Evolutionary conservation across 1,140 invertebrate genomes (phyloP).

Genomic region (Aleiodes sp.): DNA sequence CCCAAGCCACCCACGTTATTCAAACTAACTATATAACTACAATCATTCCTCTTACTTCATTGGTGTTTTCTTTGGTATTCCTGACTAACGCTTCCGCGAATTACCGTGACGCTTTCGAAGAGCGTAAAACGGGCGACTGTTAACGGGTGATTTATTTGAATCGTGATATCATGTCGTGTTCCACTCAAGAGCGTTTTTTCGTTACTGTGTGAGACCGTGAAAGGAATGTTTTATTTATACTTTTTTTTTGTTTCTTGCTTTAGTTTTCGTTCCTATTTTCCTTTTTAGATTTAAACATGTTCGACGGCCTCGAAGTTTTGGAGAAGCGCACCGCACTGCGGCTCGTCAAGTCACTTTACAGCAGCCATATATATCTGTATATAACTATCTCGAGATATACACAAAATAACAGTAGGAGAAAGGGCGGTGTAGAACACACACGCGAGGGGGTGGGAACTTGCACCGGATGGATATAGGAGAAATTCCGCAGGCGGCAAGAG

Average conservation of each 20-base stretch:
- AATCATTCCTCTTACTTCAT: constrained; percentile 13
- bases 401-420: constrained; percentile 4
- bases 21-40: not conserved
- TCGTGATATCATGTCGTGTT: too few relatives aligned
- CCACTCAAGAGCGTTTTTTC: too few relatives aligned
- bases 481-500: constrained; percentile 35
- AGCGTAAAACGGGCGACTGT: not conserved
- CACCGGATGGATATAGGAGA: constrained; percentile 9
- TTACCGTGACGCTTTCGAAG: not conserved
- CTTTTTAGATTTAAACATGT: not conserved
- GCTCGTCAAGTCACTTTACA: not conserved
- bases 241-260: not conserved
- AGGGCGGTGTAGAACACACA: constrained; percentile 17
- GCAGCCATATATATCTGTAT: not conserved
- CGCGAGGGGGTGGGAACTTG: not conserved
- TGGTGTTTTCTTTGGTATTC: constrained; percentile 16
- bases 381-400: not conserved
- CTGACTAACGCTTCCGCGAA: not conserved
- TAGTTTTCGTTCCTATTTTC: not conserved
- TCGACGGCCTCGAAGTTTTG: not conserved
- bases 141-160: not conserved
- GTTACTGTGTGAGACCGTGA: too few relatives aligned
- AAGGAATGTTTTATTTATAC: too few relatives aligned
- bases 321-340: constrained; percentile 1
- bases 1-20: constrained; percentile 24